Percentiles rank a stretch among this genome's conserved stretches.
phyloP scores from a whole-genome alignment of 2,797 vertebrate species.

The Coluber constrictor region DNA sequence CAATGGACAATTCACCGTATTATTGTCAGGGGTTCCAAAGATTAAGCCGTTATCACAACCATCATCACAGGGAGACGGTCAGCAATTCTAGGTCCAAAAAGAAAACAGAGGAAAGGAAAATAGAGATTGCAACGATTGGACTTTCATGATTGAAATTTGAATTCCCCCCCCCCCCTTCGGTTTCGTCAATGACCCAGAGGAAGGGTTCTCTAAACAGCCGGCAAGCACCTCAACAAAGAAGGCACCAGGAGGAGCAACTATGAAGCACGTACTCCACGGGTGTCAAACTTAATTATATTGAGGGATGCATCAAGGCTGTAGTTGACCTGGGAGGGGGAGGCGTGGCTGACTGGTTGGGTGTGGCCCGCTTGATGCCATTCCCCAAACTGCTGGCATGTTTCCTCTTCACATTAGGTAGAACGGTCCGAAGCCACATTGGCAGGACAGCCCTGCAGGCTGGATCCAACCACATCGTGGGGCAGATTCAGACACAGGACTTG shows the following conservation, averaged over 20 bases:
- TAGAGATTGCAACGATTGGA: not conserved
- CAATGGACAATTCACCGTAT: not conserved
- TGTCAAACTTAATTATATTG: no score
- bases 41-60: not conserved
- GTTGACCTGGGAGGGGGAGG: no score
- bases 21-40: not conserved
- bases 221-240: not conserved
- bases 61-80: not conserved
- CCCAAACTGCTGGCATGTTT: no score
- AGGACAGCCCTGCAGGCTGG: no score
- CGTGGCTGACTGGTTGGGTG: no score
- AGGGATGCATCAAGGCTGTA: no score
- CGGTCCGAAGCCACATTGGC: no score
- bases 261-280: no score
- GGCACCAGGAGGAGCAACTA: not conserved
- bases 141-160: not conserved
- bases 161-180: no score
- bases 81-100: not conserved
- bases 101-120: not conserved
- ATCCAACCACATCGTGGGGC: no score
- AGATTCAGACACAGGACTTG: fast-evolving
- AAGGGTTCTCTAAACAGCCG: not conserved
- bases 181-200: not conserved
- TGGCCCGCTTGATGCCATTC: no score
- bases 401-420: no score